Base-by-base conservation (phyloP, 2,113 vertebrate genomes). In the Eurypyga helias region DNA sequence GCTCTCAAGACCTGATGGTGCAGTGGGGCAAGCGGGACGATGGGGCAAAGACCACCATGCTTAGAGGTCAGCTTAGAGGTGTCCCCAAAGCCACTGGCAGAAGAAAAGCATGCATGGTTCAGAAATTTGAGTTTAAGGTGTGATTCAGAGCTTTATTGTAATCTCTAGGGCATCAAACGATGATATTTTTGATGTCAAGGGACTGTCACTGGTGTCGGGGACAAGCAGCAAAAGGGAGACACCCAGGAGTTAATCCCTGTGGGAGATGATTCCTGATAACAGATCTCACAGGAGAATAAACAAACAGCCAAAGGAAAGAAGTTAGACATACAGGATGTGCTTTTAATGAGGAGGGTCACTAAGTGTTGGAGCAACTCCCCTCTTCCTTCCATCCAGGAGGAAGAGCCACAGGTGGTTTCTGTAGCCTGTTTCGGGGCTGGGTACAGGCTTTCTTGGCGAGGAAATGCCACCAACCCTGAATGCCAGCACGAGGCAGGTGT, bases 381-480 rank as follows among this genome's bases (percentile, higher is more conserved):
- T 26, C 29, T 91, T 70, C 67, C 67, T 80, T 81, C 69, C 48
- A 13, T 2, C 24, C 1, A 3, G 5, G 45, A 48, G 17, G 46
- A 87, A 76, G 46, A 73, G 31, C 21, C 29, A 52, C 60, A 28
- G 28, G 25, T 0, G 7, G 29, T 15, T 38, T 24, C 13, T 48
- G 12, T 26, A 41, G 12, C 28, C 11, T 0, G 0, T 62, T 49
- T 31, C 3, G 5, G 36, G 57, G 51, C 55, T 54, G 9, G 28
- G 16, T 6, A 14, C 17, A 9, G 71, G 29, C 3, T 62, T 64
- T 33, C 16, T 13, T 8, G 36, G 31, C 0, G 1, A 86, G 48
- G 36, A 90, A 48, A 25, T 67, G 65, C 31, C 79, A 58, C 28
- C 52, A 41, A 7, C 24, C 6, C 6, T 0, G 0, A 65, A 28